phyloP scores from a whole-genome alignment of 2,888 invertebrate species.

The Volucella zonaria region DNA sequence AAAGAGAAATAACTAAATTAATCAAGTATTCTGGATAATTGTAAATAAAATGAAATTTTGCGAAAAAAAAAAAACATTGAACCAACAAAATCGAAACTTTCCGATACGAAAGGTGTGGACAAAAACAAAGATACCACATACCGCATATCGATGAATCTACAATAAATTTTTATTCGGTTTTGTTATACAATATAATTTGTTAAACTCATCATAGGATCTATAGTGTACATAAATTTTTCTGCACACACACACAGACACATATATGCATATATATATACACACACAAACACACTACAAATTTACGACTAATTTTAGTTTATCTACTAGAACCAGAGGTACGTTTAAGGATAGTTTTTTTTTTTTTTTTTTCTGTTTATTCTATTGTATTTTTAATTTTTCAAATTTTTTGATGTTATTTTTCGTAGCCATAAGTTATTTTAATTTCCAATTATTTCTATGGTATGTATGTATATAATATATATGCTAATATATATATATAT shows the following conservation, averaged over 20 bases:
- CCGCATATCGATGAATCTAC: conserved; percentile 67
- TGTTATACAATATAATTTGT: too few relatives aligned
- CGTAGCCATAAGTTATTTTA: conserved; percentile 39
- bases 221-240: conserved; percentile 47
- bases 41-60: conserved; percentile 39
- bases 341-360: not conserved
- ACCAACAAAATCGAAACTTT: conserved; percentile 7
- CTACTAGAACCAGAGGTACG: conserved; percentile 12
- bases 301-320: conserved; percentile 25
- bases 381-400: too few relatives aligned
- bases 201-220: conserved; percentile 52
- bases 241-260: conserved; percentile 10
- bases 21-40: conserved; percentile 11
- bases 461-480: not conserved
- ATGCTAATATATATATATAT: too few relatives aligned
- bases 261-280: conserved; percentile 1
- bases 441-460: conserved; percentile 26
- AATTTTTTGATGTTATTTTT: conserved; percentile 45
- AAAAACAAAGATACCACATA: conserved; percentile 46
- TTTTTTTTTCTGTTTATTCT: conserved; percentile 30
- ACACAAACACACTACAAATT: conserved; percentile 49
- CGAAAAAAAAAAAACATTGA: conserved; percentile 14
- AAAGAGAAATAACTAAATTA: conserved; percentile 51
- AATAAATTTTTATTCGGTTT: conserved; percentile 56
- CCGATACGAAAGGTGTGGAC: conserved; percentile 18